Evolutionary conservation across 2,888 invertebrate genomes (phyloP).

Genomic region (Clitarchus hookeri): DNA sequence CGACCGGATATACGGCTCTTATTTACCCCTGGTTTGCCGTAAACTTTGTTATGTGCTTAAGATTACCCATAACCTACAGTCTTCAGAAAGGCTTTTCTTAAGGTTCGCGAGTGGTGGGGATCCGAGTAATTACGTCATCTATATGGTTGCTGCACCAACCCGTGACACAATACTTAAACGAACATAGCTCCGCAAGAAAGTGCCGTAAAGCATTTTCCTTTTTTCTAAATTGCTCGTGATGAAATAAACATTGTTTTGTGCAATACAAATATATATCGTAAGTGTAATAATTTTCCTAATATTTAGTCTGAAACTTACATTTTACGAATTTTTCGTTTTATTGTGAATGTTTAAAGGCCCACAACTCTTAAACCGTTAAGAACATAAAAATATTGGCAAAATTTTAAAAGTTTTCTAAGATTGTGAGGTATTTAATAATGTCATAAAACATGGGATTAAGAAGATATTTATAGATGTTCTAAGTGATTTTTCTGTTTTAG

Average conservation of each 20-base stretch:
- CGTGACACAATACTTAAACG: not conserved
- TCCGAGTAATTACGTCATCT: not conserved
- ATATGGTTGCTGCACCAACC: not conserved
- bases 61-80: conserved; percentile 15
- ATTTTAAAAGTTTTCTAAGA: not conserved
- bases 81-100: not conserved
- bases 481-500: conserved; percentile 21
- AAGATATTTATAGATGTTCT: not conserved
- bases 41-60: not conserved
- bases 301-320: conserved; percentile 15
- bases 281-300: not conserved
- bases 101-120: not conserved
- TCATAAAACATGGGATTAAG: not conserved
- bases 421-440: not conserved
- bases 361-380: not conserved
- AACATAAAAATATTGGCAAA: not conserved
- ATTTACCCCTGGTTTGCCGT: not conserved
- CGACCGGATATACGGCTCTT: not conserved
- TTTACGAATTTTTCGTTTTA: not conserved
- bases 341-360: conserved; percentile 11
- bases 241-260: too few relatives aligned
- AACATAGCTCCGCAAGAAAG: not conserved
- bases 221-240: conserved; percentile 2
- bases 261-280: not conserved
- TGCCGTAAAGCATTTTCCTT: not conserved